Evolutionary conservation across 1,140 invertebrate genomes (phyloP), one percentile per base, ranked within the genome.

Genomic region (Brachionus koreanus): DNA sequence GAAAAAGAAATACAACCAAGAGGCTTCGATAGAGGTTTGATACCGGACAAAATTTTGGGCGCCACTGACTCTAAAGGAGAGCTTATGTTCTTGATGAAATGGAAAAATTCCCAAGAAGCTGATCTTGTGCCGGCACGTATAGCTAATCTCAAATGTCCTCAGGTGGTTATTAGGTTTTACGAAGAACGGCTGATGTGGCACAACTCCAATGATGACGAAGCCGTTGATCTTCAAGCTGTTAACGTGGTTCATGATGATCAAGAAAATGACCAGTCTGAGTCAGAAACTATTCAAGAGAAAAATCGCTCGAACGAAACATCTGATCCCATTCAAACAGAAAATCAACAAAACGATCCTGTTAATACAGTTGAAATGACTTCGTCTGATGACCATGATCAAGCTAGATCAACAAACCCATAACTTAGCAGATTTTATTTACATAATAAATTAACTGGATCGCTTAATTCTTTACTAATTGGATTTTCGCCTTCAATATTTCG

Each of bases 61-160:
- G 96, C 95, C 6, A 97, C 96, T 83, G 95, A 98, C 87, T 94
- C 19, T 94, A 46, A 93, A 82, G 96, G 95, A 0, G 94, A 97
- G 87, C 88, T 98, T 0, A 96, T 97, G 94, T 97, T 98, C 87
- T 89, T 98, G 0, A 97, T 98, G 93, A 98, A 98, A 88, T 98
- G 95, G 95, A 95, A 96, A 88, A 94, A 94, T 75, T 94, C 93
- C 6, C 95, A 97, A 87, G 95, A 98, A 86, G 95, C 95, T 0
- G 96, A 98, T 87, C 88, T 98, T 35, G 95, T 98, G 2, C 93
- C 95, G 9, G 93, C 96, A 0, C 92, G 94, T 85, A 92, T 94
- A 85, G 96, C 96, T 0, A 98, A 98, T 87, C 90, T 93, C 0
- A 92, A 93, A 82, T 98, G 95, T 87, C 96, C 96, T 3, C 95